phyloP scores from a whole-genome alignment of 2,888 invertebrate species.

The Onchidella celtica region DNA sequence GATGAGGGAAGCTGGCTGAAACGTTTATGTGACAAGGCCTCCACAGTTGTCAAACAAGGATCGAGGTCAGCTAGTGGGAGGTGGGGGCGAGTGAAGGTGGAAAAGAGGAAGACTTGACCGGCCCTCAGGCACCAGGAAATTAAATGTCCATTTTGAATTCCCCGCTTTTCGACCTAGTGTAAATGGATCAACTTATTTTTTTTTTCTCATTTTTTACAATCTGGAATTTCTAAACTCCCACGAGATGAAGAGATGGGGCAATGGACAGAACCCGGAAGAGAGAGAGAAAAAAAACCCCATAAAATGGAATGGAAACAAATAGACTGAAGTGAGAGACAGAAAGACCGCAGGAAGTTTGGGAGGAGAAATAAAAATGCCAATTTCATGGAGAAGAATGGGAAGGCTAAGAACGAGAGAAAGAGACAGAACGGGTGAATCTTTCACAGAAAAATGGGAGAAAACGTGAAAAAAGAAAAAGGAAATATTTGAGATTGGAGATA shows the following conservation, averaged over 20 bases:
- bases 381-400: no score
- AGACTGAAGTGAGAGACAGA: no score
- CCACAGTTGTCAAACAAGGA: neutral
- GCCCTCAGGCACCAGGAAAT: conserved; percentile 35
- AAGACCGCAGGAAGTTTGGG: no score
- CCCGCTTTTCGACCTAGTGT: conserved; percentile 11
- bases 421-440: no score
- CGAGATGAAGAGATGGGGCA: neutral
- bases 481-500: no score
- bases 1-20: no score
- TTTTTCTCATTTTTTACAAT: conserved; percentile 20
- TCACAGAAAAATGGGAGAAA: no score
- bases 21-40: neutral
- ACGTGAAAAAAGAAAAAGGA: no score
- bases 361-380: no score
- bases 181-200: conserved; percentile 36
- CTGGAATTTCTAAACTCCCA: neutral
- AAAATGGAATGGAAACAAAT: no score
- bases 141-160: conserved; percentile 43
- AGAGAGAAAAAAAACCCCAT: neutral
- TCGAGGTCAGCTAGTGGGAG: neutral
- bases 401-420: no score
- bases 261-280: neutral
- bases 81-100: conserved; percentile 7
- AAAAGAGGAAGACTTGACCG: no score